Percentiles rank a stretch among this genome's conserved stretches.
Conservation (phyloP, 2,888 invertebrate genomes). For the Bugulina stolonifera region DNA sequence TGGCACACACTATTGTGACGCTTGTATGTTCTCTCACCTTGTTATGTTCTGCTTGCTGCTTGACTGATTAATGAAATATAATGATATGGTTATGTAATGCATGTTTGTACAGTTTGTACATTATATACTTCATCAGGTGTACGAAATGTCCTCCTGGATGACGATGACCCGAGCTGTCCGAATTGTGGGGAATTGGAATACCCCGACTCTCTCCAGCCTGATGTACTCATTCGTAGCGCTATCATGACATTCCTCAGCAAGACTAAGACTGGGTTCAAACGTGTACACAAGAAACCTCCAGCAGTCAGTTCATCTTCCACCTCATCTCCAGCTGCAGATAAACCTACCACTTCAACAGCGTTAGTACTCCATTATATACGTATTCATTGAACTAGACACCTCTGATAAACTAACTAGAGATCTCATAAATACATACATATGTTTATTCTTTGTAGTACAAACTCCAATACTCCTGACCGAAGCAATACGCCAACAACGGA, state of each 20-base stretch:
- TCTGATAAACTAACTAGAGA: no score
- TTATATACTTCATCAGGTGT: conserved; percentile 64
- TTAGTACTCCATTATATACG: not conserved
- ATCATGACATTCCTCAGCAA: conserved; percentile 85
- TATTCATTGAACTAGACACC: no score
- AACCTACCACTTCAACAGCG: not conserved
- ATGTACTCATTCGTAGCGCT: conserved; percentile 76
- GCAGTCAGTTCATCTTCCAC: conserved; percentile 29
- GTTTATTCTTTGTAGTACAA: not conserved
- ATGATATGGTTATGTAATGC: no score
- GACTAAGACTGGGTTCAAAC: conserved; percentile 57
- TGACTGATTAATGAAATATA: no score
- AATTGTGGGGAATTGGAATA: conserved; percentile 87
- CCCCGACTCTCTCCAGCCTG: conserved; percentile 86
- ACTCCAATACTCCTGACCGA: no score
- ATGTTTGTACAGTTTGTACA: no score
- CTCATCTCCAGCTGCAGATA: conserved; percentile 16
- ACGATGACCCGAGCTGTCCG: conserved; percentile 91
- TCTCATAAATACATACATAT: no score
- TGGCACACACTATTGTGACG: conserved; percentile 17
- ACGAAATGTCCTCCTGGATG: conserved; percentile 77
- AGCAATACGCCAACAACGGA: no score
- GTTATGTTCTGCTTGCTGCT: no score
- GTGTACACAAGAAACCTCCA: conserved; percentile 65
- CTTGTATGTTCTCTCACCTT: conserved; percentile 11